Base-by-base conservation (phyloP, 23 tunicate species). In the Clavelina lepadiformis region DNA sequence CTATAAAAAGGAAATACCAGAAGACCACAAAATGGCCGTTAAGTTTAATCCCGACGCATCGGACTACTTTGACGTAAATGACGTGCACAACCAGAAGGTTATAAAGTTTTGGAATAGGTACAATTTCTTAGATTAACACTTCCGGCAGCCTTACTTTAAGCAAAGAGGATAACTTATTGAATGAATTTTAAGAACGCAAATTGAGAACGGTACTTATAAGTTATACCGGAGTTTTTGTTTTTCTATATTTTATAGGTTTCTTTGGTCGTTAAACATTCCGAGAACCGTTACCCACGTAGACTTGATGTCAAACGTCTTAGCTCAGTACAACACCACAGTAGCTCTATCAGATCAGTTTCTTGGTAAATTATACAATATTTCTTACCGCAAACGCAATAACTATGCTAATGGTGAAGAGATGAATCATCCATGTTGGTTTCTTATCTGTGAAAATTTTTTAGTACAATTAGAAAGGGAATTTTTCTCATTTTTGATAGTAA, bases 71-170 rank as follows among this genome's bases (percentile, higher is more conserved):
- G 83, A 81, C 46, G 80, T 89, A 19, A 61, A 72, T 13, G 72
- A 69, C 28, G 54, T 89, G 55, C 88, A 89, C 37, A 35, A 60
- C 55, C 78, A 78, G 24, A 81, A 89, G 49, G 61, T 89, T 37
- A 63, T 89, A 32, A 46, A 59, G 20, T 79, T 89, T 33, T 89
- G 97, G 97, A 81, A 81, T 80, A 75, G 89, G 89, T 86, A n/a
- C n/a, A n/a, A n/a, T n/a, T n/a, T n/a, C n/a, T n/a, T n/a, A n/a
- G n/a, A n/a, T n/a, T n/a, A n/a, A n/a, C n/a, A n/a, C n/a, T n/a
- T n/a, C n/a, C n/a, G n/a, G n/a, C n/a, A n/a, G n/a, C n/a, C n/a
- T n/a, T n/a, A n/a, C n/a, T n/a, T n/a, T n/a, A n/a, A n/a, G n/a
- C n/a, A n/a, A n/a, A n/a, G n/a, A n/a, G n/a, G n/a, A n/a, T n/a